phyloP scores from a whole-genome alignment of 1,140 invertebrate genomes.

The Colletes latitarsis region DNA sequence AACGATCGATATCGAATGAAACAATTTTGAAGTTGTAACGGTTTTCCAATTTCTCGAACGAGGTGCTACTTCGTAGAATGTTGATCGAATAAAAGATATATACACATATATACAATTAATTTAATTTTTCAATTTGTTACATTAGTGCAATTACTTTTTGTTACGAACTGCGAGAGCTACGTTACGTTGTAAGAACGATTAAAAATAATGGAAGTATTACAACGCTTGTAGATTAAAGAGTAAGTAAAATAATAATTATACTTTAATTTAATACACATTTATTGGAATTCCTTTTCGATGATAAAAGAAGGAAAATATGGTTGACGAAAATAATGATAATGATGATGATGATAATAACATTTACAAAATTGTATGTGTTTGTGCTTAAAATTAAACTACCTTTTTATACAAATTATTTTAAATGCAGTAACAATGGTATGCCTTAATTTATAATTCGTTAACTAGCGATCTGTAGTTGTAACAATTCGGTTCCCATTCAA shows the following conservation, averaged over 20 bases:
- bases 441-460: constrained; percentile 40
- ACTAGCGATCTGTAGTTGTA: constrained; percentile 11
- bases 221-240: constrained; percentile 4
- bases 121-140: neutral
- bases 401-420: constrained; percentile 61
- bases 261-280: constrained; percentile 49
- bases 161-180: neutral
- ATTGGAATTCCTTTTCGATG: constrained; percentile 40
- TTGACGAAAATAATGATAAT: constrained; percentile 32
- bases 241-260: constrained; percentile 34
- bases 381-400: constrained; percentile 39
- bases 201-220: constrained; percentile 7
- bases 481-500: constrained; percentile 3
- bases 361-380: constrained; percentile 50
- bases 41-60: constrained; percentile 3
- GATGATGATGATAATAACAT: constrained; percentile 10
- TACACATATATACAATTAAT: neutral
- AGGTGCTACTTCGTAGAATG: constrained; percentile 23
- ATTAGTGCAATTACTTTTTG: neutral
- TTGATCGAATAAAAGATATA: constrained; percentile 28
- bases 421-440: constrained; percentile 59
- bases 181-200: neutral
- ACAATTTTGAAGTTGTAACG: constrained; percentile 3
- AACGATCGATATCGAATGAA: neutral
- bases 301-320: constrained; percentile 7